phyloP scores from a whole-genome alignment of 2,888 invertebrate genomes.

The Blera fallax region DNA sequence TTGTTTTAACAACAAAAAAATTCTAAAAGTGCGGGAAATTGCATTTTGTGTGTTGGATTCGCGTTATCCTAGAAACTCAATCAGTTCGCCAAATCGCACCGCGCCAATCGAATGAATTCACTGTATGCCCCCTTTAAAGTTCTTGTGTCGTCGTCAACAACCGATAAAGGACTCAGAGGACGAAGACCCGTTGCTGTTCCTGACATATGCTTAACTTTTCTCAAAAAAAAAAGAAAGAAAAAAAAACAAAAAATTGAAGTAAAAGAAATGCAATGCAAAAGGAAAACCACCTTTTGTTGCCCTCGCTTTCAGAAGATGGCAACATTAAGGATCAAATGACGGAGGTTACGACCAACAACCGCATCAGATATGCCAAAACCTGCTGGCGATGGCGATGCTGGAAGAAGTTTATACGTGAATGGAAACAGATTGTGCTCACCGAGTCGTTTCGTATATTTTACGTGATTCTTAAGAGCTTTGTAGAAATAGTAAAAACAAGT shows the following conservation, averaged over 20 bases:
- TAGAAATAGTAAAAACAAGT: conserved; percentile 57
- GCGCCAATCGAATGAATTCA: conserved; percentile 46
- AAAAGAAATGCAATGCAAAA: conserved; percentile 41
- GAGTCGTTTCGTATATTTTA: conserved; percentile 67
- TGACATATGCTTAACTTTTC: conserved; percentile 57
- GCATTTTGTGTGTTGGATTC: conserved; percentile 49
- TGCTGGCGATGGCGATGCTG: conserved; percentile 43
- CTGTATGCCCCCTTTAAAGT: conserved; percentile 7
- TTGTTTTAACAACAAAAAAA: background rate
- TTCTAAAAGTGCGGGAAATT: conserved; percentile 46
- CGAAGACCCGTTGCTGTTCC: conserved; percentile 42
- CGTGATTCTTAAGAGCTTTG: conserved; percentile 61
- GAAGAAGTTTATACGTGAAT: conserved; percentile 60
- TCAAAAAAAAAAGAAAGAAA: conserved; percentile 6
- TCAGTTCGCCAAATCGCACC: conserved; percentile 49
- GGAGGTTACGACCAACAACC: conserved; percentile 62
- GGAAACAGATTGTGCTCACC: conserved; percentile 67
- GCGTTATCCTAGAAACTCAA: conserved; percentile 50
- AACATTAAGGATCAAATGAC: conserved; percentile 59
- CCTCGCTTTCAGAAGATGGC: conserved; percentile 49
- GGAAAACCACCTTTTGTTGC: conserved; percentile 53
- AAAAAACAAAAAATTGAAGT: background rate
- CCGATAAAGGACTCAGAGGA: conserved; percentile 60
- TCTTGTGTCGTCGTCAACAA: conserved; percentile 38
- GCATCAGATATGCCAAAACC: conserved; percentile 65